Conservation (phyloP, 1,140 invertebrate genomes). For the Bombus picipes region DNA sequence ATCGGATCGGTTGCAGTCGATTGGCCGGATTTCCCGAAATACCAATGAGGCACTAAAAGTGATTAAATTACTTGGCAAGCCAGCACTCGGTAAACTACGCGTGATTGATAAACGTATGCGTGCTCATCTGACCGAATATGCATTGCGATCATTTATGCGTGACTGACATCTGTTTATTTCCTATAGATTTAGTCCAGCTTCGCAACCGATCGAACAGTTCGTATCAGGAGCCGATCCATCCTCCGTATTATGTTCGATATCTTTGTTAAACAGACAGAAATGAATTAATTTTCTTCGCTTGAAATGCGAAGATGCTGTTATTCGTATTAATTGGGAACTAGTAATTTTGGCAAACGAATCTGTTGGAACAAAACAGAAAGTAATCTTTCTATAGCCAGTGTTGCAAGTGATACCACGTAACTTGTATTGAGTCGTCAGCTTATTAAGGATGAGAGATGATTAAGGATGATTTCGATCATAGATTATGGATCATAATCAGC, state of each 20-base stretch:
- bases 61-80: constrained; percentile 70
- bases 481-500: too few relatives aligned
- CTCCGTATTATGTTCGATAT: not conserved
- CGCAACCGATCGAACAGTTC: constrained; percentile 12
- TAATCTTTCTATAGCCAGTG: not conserved
- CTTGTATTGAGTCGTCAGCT: not conserved
- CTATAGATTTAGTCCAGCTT: constrained; percentile 43
- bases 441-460: not conserved
- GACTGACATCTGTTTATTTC: constrained; percentile 67
- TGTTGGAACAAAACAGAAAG: not conserved
- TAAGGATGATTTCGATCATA: too few relatives aligned
- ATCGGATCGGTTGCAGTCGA: constrained; percentile 52
- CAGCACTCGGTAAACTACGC: constrained; percentile 58
- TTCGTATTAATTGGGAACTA: not conserved
- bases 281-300: not conserved
- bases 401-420: not conserved
- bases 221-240: not conserved
- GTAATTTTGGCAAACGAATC: not conserved
- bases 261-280: not conserved
- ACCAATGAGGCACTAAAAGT: constrained; percentile 65
- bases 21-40: constrained; percentile 63
- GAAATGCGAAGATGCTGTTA: not conserved
- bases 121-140: constrained; percentile 44
- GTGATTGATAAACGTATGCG: constrained; percentile 61
- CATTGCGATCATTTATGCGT: constrained; percentile 63